Evolutionary conservation across 2,888 invertebrate genomes (phyloP).

Genomic region (Romanomermis culicivorax): DNA sequence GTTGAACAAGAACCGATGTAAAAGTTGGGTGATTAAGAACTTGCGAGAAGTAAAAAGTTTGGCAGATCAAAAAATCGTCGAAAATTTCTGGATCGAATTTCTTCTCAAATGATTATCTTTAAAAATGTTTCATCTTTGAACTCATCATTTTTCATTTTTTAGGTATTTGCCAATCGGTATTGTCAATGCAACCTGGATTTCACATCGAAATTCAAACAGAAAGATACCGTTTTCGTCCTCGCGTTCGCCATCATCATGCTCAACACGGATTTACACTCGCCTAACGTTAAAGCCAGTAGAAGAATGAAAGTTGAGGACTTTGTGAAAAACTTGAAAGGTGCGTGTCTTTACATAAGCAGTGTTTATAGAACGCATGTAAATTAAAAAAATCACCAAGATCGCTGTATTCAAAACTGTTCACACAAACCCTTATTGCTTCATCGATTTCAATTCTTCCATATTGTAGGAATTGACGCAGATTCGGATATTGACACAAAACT

Average conservation of each 20-base stretch:
- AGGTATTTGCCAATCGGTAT: slow-evolving; percentile 64
- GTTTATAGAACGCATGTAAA: no score
- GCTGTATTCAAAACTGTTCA: neutral
- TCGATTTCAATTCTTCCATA: neutral
- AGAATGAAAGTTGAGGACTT: slow-evolving; percentile 91
- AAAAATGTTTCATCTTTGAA: no score
- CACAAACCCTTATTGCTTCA: neutral
- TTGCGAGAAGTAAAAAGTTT: no score
- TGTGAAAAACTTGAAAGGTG: slow-evolving; percentile 65
- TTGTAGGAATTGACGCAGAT: slow-evolving; percentile 63
- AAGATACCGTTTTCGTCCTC: slow-evolving; percentile 49
- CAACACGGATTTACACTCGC: slow-evolving; percentile 91
- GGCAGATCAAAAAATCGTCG: no score
- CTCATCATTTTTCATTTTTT: slow-evolving; percentile 1
- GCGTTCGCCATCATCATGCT: slow-evolving; percentile 84
- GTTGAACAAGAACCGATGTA: no score
- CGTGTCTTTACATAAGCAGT: slow-evolving; percentile 12
- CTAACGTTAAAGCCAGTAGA: slow-evolving; percentile 74
- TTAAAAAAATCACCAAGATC: no score
- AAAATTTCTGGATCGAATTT: no score
- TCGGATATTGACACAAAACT: slow-evolving; percentile 78
- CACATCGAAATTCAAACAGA: slow-evolving; percentile 39
- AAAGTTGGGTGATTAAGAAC: no score
- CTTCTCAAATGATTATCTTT: no score
- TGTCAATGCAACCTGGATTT: slow-evolving; percentile 81